A percentile compares a stretch with the other conserved stretches of the same genome.
Evolutionary conservation across 1,140 invertebrate genomes (phyloP).

Genomic region (Arion vulgaris): DNA sequence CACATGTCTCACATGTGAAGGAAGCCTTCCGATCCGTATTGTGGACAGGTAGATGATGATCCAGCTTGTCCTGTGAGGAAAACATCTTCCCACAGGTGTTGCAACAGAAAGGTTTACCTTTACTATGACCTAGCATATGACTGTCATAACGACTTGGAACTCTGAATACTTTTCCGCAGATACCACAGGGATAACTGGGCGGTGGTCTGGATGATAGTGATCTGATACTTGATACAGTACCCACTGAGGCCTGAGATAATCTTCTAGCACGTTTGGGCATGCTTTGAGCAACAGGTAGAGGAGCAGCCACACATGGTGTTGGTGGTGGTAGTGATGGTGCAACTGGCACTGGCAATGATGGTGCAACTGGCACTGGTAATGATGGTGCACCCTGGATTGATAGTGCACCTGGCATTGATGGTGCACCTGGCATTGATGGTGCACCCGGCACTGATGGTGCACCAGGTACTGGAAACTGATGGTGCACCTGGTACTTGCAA

Average conservation of each 20-base stretch:
- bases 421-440: no score
- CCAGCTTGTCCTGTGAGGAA: slow-evolving; percentile 41
- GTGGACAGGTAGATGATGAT: slow-evolving; percentile 43
- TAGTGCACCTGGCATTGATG: no score
- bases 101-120: slow-evolving; percentile 47
- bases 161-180: slow-evolving; percentile 45
- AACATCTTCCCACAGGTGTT: slow-evolving; percentile 46
- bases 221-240: neutral
- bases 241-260: slow-evolving; percentile 8
- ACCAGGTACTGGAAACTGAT: no score
- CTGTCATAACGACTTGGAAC: slow-evolving; percentile 46
- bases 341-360: no score
- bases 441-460: neutral
- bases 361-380: no score
- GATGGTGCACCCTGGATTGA: no score
- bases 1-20: slow-evolving; percentile 39
- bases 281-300: neutral
- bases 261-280: slow-evolving; percentile 12
- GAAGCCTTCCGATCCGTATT: slow-evolving; percentile 35
- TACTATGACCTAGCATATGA: slow-evolving; percentile 48
- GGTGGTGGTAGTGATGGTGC: neutral
- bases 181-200: slow-evolving; percentile 39
- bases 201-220: slow-evolving; percentile 13
- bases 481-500: neutral
- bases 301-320: neutral